A percentile compares a stretch with the other conserved stretches of the same genome.
phyloP scores from a whole-genome alignment of 2,113 vertebrate species.

The Prietella phreatophila region DNA sequence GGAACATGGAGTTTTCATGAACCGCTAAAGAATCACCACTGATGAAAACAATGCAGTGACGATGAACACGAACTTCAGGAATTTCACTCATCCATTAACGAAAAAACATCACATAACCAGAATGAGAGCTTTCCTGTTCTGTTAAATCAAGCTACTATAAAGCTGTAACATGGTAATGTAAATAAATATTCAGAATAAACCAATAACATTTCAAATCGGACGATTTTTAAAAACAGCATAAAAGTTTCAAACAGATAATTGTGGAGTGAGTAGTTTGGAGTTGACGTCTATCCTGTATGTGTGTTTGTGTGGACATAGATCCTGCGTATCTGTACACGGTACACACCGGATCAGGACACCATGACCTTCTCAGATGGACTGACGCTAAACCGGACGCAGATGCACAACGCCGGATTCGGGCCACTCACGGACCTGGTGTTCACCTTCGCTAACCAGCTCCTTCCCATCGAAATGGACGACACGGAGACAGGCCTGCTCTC shows the following conservation, averaged over 20 bases:
- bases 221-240: not conserved
- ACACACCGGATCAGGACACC: conserved; percentile 96
- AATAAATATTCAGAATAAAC: not conserved
- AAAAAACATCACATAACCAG: not conserved
- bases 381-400: conserved; percentile 97
- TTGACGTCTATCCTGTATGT: not conserved
- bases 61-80: not conserved
- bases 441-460: conserved; percentile 97
- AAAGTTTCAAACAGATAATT: not conserved
- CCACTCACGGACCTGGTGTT: conserved; percentile 96
- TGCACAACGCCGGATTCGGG: conserved; percentile 98
- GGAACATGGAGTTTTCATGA: not conserved
- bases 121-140: not conserved
- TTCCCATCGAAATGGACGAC: conserved; percentile 99
- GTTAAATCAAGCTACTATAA: not conserved
- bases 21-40: not conserved
- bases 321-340: conserved; percentile 96
- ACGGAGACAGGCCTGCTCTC: conserved; percentile 97
- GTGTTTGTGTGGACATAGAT: conserved; percentile 72
- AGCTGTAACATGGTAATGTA: not conserved
- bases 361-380: conserved; percentile 99
- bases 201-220: not conserved
- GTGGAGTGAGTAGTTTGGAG: not conserved
- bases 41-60: not conserved
- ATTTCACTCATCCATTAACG: not conserved